Evolutionary conservation across 1,140 invertebrate genomes (phyloP).

Genomic region (Drosophila sechellia): DNA sequence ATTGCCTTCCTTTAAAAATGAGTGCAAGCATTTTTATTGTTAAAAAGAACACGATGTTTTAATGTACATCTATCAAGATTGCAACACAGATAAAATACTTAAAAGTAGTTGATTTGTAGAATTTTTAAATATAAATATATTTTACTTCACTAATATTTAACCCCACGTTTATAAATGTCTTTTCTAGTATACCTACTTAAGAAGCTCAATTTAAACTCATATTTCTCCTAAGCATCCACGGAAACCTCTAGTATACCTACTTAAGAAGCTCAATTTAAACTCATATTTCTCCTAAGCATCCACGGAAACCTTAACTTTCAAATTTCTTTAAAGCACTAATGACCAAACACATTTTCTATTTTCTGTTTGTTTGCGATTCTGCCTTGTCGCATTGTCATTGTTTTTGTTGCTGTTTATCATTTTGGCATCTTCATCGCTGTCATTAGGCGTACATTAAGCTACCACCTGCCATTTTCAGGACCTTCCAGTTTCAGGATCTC

Average conservation of each 20-base stretch:
- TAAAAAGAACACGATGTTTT: too few species aligned
- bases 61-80: too few species aligned
- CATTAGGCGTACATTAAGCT: conserved; percentile 75
- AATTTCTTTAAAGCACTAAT: conserved; percentile 45
- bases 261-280: too few species aligned
- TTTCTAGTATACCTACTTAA: too few species aligned
- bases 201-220: not conserved
- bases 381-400: conserved; percentile 36
- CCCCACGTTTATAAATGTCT: too few species aligned
- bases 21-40: not conserved
- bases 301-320: not conserved
- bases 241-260: not conserved
- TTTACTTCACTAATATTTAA: too few species aligned
- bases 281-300: not conserved
- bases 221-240: not conserved
- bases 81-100: too few species aligned
- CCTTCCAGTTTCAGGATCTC: not conserved
- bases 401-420: conserved; percentile 76
- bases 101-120: too few species aligned
- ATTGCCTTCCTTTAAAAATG: not conserved
- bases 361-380: conserved; percentile 57
- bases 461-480: conserved; percentile 31
- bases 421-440: conserved; percentile 81
- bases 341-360: conserved; percentile 73
- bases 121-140: too few species aligned